Conservation (phyloP, 2,888 invertebrate genomes). For the Zeuzera pyrina region DNA sequence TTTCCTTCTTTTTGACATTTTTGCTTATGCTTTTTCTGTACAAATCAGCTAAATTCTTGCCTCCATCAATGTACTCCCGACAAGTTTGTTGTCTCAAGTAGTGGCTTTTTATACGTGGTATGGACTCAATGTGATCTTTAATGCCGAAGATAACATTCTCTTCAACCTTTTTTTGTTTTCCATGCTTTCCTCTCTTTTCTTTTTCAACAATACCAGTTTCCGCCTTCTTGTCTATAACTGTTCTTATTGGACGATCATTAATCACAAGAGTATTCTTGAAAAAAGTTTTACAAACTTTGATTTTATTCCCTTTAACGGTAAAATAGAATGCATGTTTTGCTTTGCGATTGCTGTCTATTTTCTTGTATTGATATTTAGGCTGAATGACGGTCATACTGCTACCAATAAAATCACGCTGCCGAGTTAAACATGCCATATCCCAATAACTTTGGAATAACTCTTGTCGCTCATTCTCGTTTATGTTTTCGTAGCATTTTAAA, state of each 20-base stretch:
- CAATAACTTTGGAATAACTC: too few relatives aligned
- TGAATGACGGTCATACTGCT: neutral
- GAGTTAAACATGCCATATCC: neutral
- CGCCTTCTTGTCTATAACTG: neutral
- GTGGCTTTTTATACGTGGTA: neutral
- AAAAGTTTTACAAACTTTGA: neutral
- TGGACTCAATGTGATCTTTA: neutral
- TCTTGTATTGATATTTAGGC: conserved; percentile 1
- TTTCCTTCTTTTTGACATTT: neutral
- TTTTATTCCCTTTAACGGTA: neutral
- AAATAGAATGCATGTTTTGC: neutral
- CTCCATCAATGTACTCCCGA: neutral
- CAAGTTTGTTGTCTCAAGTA: neutral
- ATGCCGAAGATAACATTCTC: neutral
- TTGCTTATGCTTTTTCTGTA: neutral
- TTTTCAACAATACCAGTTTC: neutral
- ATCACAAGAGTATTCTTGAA: neutral
- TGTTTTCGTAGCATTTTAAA: too few relatives aligned
- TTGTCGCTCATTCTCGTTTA: too few relatives aligned
- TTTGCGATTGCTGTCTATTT: neutral
- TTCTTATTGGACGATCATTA: neutral
- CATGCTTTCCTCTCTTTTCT: neutral
- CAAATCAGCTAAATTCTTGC: neutral
- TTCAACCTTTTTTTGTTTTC: neutral
- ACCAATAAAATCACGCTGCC: neutral